These are phyloP conservation scores for Lepas anatifera DNA, from an alignment of 2,888 invertebrate genomes.

Conservation along the genomic window DNA sequence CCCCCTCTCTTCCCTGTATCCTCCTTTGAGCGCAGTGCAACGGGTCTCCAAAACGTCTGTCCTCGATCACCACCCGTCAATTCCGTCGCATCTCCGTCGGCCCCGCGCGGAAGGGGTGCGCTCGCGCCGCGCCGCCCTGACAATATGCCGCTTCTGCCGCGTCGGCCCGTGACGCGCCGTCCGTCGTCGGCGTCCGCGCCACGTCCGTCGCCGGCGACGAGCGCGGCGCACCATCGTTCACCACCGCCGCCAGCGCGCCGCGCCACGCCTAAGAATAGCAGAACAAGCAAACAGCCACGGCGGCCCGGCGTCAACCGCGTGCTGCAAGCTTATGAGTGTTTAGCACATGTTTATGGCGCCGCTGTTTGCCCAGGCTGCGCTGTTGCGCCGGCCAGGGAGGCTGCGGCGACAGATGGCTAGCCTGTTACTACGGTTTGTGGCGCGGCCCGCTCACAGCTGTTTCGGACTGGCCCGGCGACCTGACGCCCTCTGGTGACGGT, in stretches of 20 bases:
- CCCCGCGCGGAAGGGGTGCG: too few species aligned
- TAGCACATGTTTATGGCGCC: neutral
- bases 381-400: conserved; percentile 4
- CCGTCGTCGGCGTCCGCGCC: neutral
- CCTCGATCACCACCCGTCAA: too few species aligned
- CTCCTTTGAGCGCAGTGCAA: too few species aligned
- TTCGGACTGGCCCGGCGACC: neutral
- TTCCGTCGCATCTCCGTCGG: too few species aligned
- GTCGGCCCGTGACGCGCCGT: too few species aligned
- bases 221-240: neutral
- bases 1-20: too few species aligned
- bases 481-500: neutral
- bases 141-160: too few species aligned
- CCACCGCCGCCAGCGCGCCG: too few species aligned
- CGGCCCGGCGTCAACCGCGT: neutral
- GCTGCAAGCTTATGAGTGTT: conserved; percentile 11
- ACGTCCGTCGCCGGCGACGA: neutral
- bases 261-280: neutral
- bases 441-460: too few species aligned
- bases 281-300: conserved; percentile 2
- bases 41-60: too few species aligned
- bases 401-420: neutral
- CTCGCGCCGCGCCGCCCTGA: too few species aligned
- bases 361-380: neutral
- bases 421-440: too few species aligned